Base-by-base conservation (phyloP, 2,797 vertebrate genomes). In the Poeciliopsis paucimaculata region DNA sequence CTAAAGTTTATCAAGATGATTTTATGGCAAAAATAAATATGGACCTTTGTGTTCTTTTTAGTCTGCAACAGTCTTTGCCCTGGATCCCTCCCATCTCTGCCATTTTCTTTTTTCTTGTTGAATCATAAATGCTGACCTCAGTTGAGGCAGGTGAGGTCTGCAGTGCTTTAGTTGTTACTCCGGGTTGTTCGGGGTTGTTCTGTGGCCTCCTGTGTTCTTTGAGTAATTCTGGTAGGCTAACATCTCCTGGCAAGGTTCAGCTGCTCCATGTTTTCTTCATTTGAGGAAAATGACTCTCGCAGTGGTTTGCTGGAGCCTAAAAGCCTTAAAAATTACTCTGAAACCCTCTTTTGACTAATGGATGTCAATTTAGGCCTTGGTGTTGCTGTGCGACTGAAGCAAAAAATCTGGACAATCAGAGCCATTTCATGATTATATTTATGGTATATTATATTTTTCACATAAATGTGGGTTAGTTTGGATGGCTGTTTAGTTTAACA, bases 351-450 rank as follows among this genome's bases (percentile, higher is more conserved):
- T 28, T 60, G 57, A 60, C 57, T 31, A 28, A 60, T 60, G 57
- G 57, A 60, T 60, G 57, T 28, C 57, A 55, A 55, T 55, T 55
- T n/a, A 55, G 60, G 60, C 34, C 31, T 66, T 66, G 62, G 31
- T 66, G 31, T 66, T 66, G 62, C 34, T 66, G 55, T 28, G 16
- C 43, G 23, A 23, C 34, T 41, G 10, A 41, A 68, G 10, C 36
- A 41, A 68, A 45, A 68, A 43, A 43, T 43, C 66, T n/a, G 39
- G 20, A 43, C 20, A 43, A 26, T 43, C 23, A 43, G 39, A 43
- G 23, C n/a, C 13, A 70, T 70, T 43, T 70, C 10, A 70, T 39
- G 23, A 70, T 43, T n/a, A 70, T 36, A 53, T 20, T 53, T 53
- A 26, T 53, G 9, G 7, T 7, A 70, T 43, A n/a, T n/a, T 43